phyloP scores from a whole-genome alignment of 2,888 invertebrate genomes.

The Pristionchus mayeri region DNA sequence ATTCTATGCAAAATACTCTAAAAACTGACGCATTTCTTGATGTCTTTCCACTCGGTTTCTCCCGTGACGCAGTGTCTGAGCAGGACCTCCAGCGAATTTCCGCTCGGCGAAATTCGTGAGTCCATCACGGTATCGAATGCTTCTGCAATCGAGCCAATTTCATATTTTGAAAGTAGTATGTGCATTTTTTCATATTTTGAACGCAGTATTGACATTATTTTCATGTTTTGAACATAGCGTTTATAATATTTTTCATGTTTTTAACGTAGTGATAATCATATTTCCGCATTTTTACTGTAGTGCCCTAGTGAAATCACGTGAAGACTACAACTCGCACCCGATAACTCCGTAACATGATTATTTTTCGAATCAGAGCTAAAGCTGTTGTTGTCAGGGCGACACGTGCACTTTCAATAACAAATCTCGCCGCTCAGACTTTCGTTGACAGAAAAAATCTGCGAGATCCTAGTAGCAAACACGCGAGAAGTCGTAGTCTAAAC shows the following conservation, averaged over 20 bases:
- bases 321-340: background rate
- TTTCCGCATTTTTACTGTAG: too few species aligned
- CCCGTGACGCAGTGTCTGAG: conserved; percentile 21
- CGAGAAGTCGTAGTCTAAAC: too few species aligned
- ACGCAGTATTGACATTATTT: too few species aligned
- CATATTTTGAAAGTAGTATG: too few species aligned
- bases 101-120: background rate
- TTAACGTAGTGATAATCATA: too few species aligned
- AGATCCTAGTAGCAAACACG: background rate
- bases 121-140: conserved; percentile 29
- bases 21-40: conserved; percentile 21
- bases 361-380: too few species aligned
- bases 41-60: conserved; percentile 37
- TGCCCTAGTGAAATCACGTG: too few species aligned
- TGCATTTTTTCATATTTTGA: too few species aligned
- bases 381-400: background rate
- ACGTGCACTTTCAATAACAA: conserved; percentile 29
- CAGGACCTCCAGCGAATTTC: background rate
- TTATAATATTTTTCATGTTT: too few species aligned
- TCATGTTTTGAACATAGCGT: too few species aligned
- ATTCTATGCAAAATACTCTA: too few species aligned
- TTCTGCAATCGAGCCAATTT: background rate
- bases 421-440: background rate
- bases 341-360: background rate
- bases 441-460: background rate